Conservation (phyloP, 2,888 invertebrate genomes). For the Tenthredo livida region DNA sequence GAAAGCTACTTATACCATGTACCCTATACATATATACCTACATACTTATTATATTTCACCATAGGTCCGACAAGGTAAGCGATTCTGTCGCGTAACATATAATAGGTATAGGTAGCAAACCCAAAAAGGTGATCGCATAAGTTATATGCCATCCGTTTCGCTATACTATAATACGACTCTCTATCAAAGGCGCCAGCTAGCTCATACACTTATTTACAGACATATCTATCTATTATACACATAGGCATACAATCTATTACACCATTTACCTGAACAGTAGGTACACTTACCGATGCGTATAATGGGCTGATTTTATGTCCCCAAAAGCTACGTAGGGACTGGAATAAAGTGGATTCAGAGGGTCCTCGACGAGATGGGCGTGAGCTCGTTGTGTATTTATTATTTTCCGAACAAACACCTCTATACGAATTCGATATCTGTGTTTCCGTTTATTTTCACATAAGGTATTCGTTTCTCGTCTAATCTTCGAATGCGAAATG, state of each 20-base stretch:
- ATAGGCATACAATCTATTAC: slow-evolving; percentile 24
- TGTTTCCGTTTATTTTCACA: neutral
- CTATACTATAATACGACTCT: neutral
- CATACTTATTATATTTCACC: slow-evolving; percentile 1
- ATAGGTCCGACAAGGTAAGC: neutral
- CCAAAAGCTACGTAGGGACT: neutral
- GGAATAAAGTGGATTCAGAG: slow-evolving; percentile 38
- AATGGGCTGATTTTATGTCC: slow-evolving; percentile 45
- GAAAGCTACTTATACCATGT: neutral
- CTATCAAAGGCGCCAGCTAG: slow-evolving; percentile 18
- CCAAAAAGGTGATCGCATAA: neutral
- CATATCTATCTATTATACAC: slow-evolving; percentile 25
- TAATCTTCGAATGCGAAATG: neutral
- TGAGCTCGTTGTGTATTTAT: neutral
- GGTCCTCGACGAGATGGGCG: slow-evolving; percentile 48
- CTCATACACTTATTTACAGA: slow-evolving; percentile 8
- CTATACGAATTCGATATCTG: neutral
- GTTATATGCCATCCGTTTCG: neutral
- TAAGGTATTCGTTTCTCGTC: neutral
- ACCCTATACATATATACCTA: neutral
- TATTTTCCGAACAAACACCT: neutral
- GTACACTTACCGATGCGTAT: slow-evolving; percentile 41
- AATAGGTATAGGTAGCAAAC: slow-evolving; percentile 1
- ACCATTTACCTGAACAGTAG: slow-evolving; percentile 37
- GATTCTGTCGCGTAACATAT: neutral